Conservation (phyloP, 2,888 invertebrate genomes). For the Cheilosia impressa region DNA sequence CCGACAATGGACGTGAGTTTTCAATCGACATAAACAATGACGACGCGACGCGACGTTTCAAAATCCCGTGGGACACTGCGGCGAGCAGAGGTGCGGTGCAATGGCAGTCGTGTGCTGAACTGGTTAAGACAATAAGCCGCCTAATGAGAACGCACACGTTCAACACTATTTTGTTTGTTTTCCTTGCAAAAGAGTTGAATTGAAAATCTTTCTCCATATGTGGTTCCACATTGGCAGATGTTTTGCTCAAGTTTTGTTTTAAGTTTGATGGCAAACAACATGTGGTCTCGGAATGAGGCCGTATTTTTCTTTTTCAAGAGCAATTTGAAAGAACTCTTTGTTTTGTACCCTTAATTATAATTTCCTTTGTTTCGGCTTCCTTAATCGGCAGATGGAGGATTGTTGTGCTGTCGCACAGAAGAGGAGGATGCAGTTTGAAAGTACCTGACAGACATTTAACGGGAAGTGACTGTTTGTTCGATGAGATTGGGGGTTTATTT, state of each 20-base stretch:
- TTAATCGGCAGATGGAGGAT: constrained; percentile 59
- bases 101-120: constrained; percentile 62
- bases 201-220: constrained; percentile 37
- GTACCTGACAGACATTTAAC: constrained; percentile 28
- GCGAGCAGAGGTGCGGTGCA: constrained; percentile 10
- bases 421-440: constrained; percentile 42
- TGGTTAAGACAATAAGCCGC: constrained; percentile 68
- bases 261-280: constrained; percentile 65
- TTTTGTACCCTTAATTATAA: constrained; percentile 68
- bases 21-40: constrained; percentile 60
- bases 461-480: background rate
- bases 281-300: constrained; percentile 66
- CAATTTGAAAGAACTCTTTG: constrained; percentile 53
- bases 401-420: constrained; percentile 36
- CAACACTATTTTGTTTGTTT: constrained; percentile 58
- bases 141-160: constrained; percentile 65
- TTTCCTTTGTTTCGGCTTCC: constrained; percentile 51
- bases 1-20: constrained; percentile 65
- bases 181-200: constrained; percentile 57
- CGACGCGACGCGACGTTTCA: constrained; percentile 22
- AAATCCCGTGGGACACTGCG: constrained; percentile 53
- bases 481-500: background rate
- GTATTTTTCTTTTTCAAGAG: constrained; percentile 31
- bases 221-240: constrained; percentile 61
- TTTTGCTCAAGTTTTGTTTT: constrained; percentile 43